Evolutionary conservation across 2,113 vertebrate species (phyloP), one percentile per base, ranked within the genome.

Genomic region (Pluvialis apricaria): DNA sequence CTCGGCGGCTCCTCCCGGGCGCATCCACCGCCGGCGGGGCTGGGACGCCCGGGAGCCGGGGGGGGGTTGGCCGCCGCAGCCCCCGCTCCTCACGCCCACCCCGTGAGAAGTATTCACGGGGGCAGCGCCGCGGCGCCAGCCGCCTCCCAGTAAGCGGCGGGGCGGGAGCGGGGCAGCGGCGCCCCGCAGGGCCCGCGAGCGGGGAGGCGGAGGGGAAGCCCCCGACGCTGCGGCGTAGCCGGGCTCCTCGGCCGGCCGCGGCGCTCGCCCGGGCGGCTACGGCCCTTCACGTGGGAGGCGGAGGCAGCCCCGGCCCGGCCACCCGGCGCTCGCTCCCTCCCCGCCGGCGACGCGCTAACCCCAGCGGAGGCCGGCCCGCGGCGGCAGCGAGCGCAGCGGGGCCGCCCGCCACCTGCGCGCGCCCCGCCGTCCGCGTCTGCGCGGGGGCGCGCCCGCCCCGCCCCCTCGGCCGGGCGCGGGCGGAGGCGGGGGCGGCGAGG

Each of bases 1-100:
- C 71, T 91, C 82, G 57, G 87, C 64, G 69, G 54, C 55, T 72
- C 79, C 84, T 89, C 91, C 89, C 51, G 82, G 47, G 68, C 78
- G 65, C 93, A 92, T 94, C 93, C 91, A 95, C 82, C 40, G 86
- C 75, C 80, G 44, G 60, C 66, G 32, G 61, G 52, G 87, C 81
- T n/a, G 51, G 34, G 65, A 83, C 86, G 40, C 92, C 77, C 36
- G 55, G 49, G 80, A 13, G 34, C 78, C n/a, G n/a, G n/a, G n/a
- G n/a, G n/a, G n/a, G n/a, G n/a, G n/a, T n/a, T n/a, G n/a, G n/a
- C n/a, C 90, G 68, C 90, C 87, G 87, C 88, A 88, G 86, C 81
- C 86, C 83, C 80, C 86, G 82, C 88, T n/a, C 21, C 55, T 38
- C 69, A 72, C 86, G 57, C 82, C 91, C 73, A 70, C 78, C 61